Percentiles rank a stretch among this genome's conserved stretches.
Conservation (phyloP, 2,113 vertebrate genomes). For the Rhinolophus sinicus region DNA sequence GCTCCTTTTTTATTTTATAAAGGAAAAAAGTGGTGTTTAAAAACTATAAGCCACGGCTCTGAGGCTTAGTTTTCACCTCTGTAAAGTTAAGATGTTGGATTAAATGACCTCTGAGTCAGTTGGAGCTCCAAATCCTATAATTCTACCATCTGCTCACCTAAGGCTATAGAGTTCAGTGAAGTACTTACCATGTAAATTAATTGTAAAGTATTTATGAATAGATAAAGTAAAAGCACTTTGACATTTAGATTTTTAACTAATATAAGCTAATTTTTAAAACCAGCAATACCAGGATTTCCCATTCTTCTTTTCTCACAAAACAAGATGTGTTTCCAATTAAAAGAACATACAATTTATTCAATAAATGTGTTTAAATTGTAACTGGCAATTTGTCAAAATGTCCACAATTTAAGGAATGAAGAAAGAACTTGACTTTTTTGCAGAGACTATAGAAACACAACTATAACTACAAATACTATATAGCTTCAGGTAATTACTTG, state of each 20-base stretch:
- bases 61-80: constrained; percentile 29
- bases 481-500: background rate
- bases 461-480: constrained; percentile 26
- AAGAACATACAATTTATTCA: constrained; percentile 18
- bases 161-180: background rate
- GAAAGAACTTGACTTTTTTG: constrained; percentile 1
- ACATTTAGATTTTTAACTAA: background rate
- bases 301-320: constrained; percentile 44
- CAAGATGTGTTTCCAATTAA: background rate
- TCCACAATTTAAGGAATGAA: constrained; percentile 1
- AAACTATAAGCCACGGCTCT: constrained; percentile 33
- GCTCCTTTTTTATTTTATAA: background rate
- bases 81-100: constrained; percentile 50
- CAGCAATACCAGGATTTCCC: background rate
- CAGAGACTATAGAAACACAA: constrained; percentile 32
- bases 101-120: constrained; percentile 16
- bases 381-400: constrained; percentile 14
- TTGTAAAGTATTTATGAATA: constrained; percentile 29
- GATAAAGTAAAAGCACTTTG: background rate
- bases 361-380: background rate
- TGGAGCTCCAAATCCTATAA: constrained; percentile 47
- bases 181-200: background rate
- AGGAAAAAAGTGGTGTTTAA: constrained; percentile 7
- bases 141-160: constrained; percentile 56
- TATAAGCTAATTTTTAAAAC: background rate